Evolutionary conservation across 2,113 vertebrate species (phyloP), one percentile per base, ranked within the genome.

Genomic region (Ictidomys tridecemlineatus): DNA sequence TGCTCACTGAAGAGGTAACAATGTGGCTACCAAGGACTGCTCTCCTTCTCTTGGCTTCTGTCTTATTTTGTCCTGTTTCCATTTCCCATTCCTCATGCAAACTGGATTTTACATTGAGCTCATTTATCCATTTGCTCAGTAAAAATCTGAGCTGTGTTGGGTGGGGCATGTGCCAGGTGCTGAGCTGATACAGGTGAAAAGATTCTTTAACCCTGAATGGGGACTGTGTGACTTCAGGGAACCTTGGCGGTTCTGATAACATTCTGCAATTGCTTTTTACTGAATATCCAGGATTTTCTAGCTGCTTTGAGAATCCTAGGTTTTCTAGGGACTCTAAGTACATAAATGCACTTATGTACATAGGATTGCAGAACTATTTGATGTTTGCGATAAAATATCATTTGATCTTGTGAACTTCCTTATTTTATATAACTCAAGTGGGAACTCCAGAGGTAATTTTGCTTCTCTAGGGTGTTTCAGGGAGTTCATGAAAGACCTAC

Each of bases 321-420:
- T 73, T 93, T 94, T 92, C n/a, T 13, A 95, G 76, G 37, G 16
- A 91, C 48, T 93, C n/a, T n/a, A 61, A 86, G 30, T n/a, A 93
- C 7, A 22, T 3, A 85, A 32, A 18, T 78, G n/a, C 22, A 82
- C 5, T 58, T 88, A 51, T 1, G 5, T 24, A 70, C 18, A 56
- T 1, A 78, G 72, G 58, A 82, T 84, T 84, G n/a, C 58, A 90
- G 61, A 90, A 58, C 70, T 28, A 69, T 32, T 61, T 37, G 28
- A 42, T 51, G 24, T 53, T 61, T n/a, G 58, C 85, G 76, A 2
- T 95, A 76, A 78, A 88, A 85, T 53, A 91, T 80, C 9, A 37
- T 26, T 74, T 93, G 12, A 92, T 89, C 83, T 73, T n/a, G 1
- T 65, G 22, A 94, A 20, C 8, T n/a, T 30, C 58, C 26, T 91